These are phyloP conservation scores for Xanthia icteritia DNA, from an alignment of 2,888 invertebrate genomes.

Conservation along the genomic window DNA sequence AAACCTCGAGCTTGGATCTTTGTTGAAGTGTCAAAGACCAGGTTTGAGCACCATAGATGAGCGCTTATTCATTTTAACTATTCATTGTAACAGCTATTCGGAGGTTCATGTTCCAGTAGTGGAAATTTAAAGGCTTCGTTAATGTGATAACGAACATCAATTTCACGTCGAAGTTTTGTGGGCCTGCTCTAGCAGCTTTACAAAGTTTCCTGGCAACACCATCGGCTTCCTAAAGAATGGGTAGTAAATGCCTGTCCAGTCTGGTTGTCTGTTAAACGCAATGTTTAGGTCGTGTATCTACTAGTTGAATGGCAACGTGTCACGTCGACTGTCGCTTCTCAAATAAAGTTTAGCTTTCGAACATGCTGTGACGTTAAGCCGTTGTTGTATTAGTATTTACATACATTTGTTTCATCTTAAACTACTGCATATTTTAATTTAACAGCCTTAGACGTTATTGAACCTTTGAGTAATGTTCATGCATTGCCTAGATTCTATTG, in stretches of 20 bases:
- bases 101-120: neutral
- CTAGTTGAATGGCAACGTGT: neutral
- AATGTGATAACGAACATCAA: neutral
- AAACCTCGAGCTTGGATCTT: no score
- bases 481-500: neutral
- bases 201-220: neutral
- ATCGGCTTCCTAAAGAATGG: neutral
- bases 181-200: neutral
- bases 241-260: neutral
- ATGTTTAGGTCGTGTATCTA: no score
- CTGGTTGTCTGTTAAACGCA: neutral
- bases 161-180: neutral
- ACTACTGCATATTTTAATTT: conserved; percentile 12
- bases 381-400: neutral
- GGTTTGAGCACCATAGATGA: no score
- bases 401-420: neutral
- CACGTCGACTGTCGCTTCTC: neutral
- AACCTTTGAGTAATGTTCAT: conserved; percentile 8
- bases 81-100: neutral
- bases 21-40: no score
- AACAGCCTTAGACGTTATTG: neutral
- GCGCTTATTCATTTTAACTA: neutral
- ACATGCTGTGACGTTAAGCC: neutral
- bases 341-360: neutral
- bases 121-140: neutral